phyloP scores from a whole-genome alignment of 2,888 invertebrate species.

The Harpagoxenus sublaevis region DNA sequence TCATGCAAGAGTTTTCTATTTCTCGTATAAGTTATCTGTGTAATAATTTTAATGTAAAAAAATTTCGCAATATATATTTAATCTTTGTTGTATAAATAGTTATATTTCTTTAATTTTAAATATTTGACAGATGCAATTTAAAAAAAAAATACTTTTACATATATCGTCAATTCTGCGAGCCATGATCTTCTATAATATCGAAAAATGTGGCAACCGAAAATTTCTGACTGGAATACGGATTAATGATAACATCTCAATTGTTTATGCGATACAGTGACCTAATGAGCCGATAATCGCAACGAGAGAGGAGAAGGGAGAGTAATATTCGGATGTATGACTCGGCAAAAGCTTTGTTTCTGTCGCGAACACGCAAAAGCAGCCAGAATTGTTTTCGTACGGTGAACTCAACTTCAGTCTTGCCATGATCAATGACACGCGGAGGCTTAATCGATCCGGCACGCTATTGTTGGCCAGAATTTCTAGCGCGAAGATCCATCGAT shows the following conservation, averaged over 20 bases:
- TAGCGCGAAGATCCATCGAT: constrained; percentile 67
- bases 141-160: background rate
- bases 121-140: background rate
- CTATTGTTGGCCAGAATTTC: constrained; percentile 20
- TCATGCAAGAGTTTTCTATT: background rate
- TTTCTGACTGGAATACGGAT: constrained; percentile 26
- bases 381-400: constrained; percentile 65
- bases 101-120: background rate
- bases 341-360: constrained; percentile 54
- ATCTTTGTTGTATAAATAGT: background rate
- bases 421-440: constrained; percentile 66
- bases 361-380: constrained; percentile 29
- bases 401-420: constrained; percentile 54
- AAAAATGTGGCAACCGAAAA: background rate
- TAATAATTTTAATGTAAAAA: background rate
- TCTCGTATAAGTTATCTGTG: background rate
- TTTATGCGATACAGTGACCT: constrained; percentile 63
- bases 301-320: background rate
- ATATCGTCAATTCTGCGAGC: background rate
- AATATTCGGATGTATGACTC: constrained; percentile 45
- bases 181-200: background rate
- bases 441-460: constrained; percentile 61
- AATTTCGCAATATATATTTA: background rate
- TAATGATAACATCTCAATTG: constrained; percentile 48
- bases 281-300: constrained; percentile 55